Conservation (phyloP, 2,113 vertebrate genomes). For the Brevimyrus niger region DNA sequence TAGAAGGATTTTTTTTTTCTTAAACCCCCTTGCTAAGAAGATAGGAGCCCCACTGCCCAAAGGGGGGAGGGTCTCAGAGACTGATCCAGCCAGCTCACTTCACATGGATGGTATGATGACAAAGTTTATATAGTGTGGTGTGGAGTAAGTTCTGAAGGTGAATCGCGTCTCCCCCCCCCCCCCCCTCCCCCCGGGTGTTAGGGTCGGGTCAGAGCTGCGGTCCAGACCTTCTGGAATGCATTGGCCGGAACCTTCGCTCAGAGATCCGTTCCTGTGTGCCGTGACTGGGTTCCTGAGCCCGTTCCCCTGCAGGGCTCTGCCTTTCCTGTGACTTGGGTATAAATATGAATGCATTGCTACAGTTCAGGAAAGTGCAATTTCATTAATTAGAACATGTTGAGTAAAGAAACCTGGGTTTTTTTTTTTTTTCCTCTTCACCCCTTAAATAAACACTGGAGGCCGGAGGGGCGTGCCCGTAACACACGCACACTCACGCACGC, state of each 20-base stretch:
- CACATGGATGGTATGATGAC: constrained; percentile 8
- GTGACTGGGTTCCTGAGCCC: constrained; percentile 10
- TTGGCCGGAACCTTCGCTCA: constrained; percentile 13
- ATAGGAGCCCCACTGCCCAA: neutral
- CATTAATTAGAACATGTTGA: constrained; percentile 44
- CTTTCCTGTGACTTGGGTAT: constrained; percentile 35
- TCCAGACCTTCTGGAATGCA: constrained; percentile 24
- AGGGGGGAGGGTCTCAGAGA: neutral
- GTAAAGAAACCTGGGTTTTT: constrained; percentile 30
- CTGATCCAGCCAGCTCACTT: neutral
- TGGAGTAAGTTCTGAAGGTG: neutral
- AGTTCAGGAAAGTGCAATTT: constrained; percentile 36
- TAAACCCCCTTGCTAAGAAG: neutral
- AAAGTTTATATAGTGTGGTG: neutral
- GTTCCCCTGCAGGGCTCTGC: constrained; percentile 9
- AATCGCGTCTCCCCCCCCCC: neutral
- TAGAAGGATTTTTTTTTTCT: neutral
- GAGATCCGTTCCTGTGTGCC: constrained; percentile 25
- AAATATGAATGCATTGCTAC: constrained; percentile 46
- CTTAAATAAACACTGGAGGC: constrained; percentile 50
- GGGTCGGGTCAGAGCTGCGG: constrained; percentile 19
- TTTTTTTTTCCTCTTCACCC: constrained; percentile 27
- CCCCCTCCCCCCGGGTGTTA: neutral
- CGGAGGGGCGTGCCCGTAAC: constrained; percentile 16
- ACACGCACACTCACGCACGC: constrained; percentile 4